Base-by-base conservation (phyloP, 2,888 invertebrate species). In the Teleiodes luculella region DNA sequence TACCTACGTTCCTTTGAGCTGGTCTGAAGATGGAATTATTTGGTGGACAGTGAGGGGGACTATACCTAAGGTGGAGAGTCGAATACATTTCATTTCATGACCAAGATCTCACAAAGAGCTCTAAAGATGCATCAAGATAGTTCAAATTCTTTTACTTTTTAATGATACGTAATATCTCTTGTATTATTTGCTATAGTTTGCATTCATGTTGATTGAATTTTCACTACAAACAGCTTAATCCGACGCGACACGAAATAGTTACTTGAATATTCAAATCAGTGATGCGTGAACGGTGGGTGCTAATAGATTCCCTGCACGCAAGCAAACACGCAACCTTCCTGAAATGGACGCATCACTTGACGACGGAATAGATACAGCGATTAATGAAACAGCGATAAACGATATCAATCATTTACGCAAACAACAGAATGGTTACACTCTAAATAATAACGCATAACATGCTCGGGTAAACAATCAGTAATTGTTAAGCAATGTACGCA, bases 381-480 rank as follows among this genome's bases (percentile, higher is more conserved):
- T 20, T 48, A 52, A 47, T 37, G 13, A 33, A 47, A 36, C 39
- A 33, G 7, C 37, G 36, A 51, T 36, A 56, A 52, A 43, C 31
- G 53, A 13, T 51, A 51, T 54, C 31, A 57, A 50, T 53, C 46
- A 45, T 49, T 52, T 51, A 51, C 43, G 43, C 41, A 51, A 43
- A 36, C 37, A 52, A 36, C 45, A 33, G 39, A 24, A 20, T 48
- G 39, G 50, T 53, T 57, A 56, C 54, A 59, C 36, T 52, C 53
- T 57, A 55, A 56, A 62, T 58, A 59, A 59, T 54, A 52, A 49
- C 35, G 41, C 39, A 48, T 46, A 46, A 37, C 37, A 51, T 43
- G 50, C 52, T 51, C 55, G 56, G 55, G 39, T 28, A 54, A 59
- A 47, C 37, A 49, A 35, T 35, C 24, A 20, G 30, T 28, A 46